These are phyloP conservation scores for Micronycteris hirsuta DNA, from an alignment of 2,113 vertebrate genomes.

Conservation along the genomic window DNA sequence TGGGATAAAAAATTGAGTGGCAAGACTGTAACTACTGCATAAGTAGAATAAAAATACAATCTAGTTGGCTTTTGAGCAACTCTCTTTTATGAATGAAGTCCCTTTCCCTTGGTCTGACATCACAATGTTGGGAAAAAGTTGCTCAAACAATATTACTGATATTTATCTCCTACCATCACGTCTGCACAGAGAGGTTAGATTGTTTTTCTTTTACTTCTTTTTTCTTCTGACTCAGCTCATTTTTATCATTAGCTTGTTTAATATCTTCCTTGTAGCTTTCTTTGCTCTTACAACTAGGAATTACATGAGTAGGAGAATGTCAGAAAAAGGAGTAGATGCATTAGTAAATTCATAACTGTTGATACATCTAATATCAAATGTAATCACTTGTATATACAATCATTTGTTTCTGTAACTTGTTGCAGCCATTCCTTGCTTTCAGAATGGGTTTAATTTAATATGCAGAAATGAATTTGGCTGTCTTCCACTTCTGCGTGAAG, in stretches of 20 bases:
- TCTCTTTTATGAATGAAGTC: background rate
- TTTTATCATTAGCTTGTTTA: background rate
- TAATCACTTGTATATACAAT: background rate
- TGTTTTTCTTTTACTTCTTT: background rate
- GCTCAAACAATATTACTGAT: background rate
- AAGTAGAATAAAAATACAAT: background rate
- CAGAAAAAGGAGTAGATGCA: background rate
- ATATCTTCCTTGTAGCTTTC: background rate
- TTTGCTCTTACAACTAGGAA: constrained; percentile 7
- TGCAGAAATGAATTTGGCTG: background rate
- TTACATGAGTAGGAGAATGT: background rate
- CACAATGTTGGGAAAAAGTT: background rate
- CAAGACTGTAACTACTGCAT: background rate
- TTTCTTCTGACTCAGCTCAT: background rate
- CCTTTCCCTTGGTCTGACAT: background rate
- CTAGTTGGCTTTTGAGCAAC: background rate
- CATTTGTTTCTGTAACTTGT: background rate
- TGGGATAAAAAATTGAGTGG: background rate
- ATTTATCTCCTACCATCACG: background rate
- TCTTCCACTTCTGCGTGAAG: background rate
- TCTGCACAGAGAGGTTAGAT: background rate
- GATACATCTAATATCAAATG: background rate
- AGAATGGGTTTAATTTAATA: background rate
- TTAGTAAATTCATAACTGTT: constrained; percentile 13
- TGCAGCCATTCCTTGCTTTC: background rate